Evolutionary conservation across 2,113 vertebrate genomes (phyloP), one percentile per base, ranked within the genome.

Genomic region (Turnix velox): DNA sequence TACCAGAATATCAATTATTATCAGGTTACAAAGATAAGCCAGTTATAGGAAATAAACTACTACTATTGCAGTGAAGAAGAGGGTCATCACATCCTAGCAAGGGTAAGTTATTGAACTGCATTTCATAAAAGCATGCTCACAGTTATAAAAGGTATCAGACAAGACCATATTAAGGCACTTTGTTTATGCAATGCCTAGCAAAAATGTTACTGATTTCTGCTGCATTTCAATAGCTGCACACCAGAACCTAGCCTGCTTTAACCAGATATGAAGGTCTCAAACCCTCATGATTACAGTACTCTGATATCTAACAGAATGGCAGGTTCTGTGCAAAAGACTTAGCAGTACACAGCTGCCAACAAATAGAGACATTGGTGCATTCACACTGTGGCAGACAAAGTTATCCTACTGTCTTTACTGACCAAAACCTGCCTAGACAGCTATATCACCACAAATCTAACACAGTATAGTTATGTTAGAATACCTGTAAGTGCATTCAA

Each of bases 1-100:
- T 51, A 31, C 55, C 7, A 76, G 59, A 93, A 93, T 93, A 93
- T 97, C 95, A 95, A 95, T 96, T 75, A 87, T 94, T 96, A 97
- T 96, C 87, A 88, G 73, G 85, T 94, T 96, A 94, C 4, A 14
- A 85, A 90, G 84, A 78, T 96, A 95, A 97, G 76, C 95, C 93
- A 69, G 43, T 96, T 97, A 97, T 2, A 78, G 87, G 54, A 82
- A 86, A 92, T 91, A 87, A 94, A 96, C 65, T 89, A 61, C 39
- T 46, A 45, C 59, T 27, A 35, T 55, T 13, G n/a, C n/a, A 1
- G 2, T 31, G 52, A 94, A 76, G 85, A 80, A 59, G 72, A 65
- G 72, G 96, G 54, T 79, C 94, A 93, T 69, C 86, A 67, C 72
- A 61, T 45, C 33, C 88, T 75, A 86, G 42, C 63, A 30, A 92